Base-by-base conservation (phyloP, 2,113 vertebrate species). In the Triplophysa tibetana region DNA sequence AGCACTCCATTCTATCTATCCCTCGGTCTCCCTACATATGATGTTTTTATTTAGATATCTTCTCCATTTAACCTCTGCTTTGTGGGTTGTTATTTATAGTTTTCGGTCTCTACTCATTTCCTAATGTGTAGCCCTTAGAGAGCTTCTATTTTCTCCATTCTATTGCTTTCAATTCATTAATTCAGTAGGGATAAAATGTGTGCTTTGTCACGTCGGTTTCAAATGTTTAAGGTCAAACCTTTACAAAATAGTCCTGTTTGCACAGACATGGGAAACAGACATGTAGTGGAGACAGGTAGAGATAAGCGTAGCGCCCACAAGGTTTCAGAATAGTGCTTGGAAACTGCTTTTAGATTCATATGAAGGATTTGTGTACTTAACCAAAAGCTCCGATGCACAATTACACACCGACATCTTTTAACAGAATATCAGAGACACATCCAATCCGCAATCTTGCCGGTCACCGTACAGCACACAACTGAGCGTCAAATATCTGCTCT, bases 401-500 rank as follows among this genome's bases (percentile, higher is more conserved):
- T 50, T 19, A 14, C 24, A 66, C 50, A 33, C 69, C 5, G 24
- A 73, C 56, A 45, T 21, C 21, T 43, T 5, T 60, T 45, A 64
- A 58, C 50, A n/a, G 21, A 48, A 70, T 21, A 41, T 14, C 1
- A 24, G 21, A 64, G 26, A 16, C 6, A 63, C 41, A 38, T n/a
- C 16, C 68, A 24, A 13, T 19, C 17, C 12, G 3, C 13, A 65
- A 65, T 62, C 23, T 58, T 67, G 50, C 48, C 19, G 26, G 61
- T 68, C 72, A 72, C 54, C 19, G 58, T 56, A 6, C 65, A 45
- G 69, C 69, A 78, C 69, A 21, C 45, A 82, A 68, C 76, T 67
- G 77, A 72, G 70, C 68, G 76, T 70, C 38, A 80, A 70, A 74
- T 81, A 62, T 78, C 56, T 79, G 68, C 65, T 45, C 67, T 70